These are phyloP conservation scores for Dicerorhinus sumatrensis DNA, from an alignment of 2,113 vertebrate genomes.

Conservation along the genomic window DNA sequence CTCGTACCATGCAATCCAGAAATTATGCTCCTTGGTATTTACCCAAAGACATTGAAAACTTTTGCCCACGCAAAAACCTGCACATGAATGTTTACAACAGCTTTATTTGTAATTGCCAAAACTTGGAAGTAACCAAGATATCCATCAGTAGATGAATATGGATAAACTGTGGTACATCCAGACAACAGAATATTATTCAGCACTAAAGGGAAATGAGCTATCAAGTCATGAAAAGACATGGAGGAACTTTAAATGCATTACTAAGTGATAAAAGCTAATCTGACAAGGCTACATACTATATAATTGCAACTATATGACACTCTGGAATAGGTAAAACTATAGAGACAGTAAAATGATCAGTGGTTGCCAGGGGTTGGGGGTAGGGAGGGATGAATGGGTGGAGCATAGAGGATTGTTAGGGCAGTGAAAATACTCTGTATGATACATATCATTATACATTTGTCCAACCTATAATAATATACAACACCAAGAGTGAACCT, in stretches of 20 bases:
- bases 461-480: not conserved
- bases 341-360: not conserved
- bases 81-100: not conserved
- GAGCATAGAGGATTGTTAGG: not conserved
- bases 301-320: not conserved
- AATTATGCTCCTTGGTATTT: not conserved
- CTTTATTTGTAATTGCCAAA: not conserved
- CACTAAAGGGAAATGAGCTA: not conserved
- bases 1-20: not conserved
- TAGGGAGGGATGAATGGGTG: not conserved
- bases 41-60: not conserved
- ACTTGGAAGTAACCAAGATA: not conserved
- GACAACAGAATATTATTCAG: not conserved
- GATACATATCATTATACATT: not conserved
- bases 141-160: not conserved
- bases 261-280: not conserved
- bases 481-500: not conserved
- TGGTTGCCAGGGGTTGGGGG: not conserved
- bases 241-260: not conserved
- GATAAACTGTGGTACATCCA: not conserved
- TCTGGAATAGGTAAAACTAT: not conserved
- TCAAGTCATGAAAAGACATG: not conserved
- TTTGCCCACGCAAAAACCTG: not conserved
- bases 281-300: not conserved
- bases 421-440: not conserved